A percentile compares a stretch with the other conserved stretches of the same genome.
Evolutionary conservation across 30 jellyfish, hydroid and myxozoan genomes (phyloP).

Genomic region (Clytia hemisphaerica): DNA sequence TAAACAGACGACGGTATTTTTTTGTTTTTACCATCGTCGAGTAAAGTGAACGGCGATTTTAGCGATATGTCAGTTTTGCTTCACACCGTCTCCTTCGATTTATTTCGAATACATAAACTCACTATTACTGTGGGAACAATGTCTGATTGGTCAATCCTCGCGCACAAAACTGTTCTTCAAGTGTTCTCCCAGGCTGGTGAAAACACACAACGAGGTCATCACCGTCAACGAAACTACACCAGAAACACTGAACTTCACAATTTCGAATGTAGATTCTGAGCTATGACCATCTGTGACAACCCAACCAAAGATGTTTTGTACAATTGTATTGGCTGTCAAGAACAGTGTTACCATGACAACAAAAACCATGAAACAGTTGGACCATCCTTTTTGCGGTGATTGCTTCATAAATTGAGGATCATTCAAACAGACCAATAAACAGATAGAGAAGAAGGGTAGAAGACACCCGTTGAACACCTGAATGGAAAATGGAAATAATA

Average conservation of each 20-base stretch:
- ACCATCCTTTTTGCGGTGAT: slow-evolving; percentile 2
- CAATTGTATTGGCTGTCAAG: background rate
- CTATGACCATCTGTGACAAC: background rate
- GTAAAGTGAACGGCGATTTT: too few relatives aligned
- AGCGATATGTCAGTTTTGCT: too few relatives aligned
- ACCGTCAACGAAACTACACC: background rate
- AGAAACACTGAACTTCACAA: background rate
- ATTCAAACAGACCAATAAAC: background rate
- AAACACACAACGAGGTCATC: background rate
- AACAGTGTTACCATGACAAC: background rate
- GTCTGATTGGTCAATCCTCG: too few relatives aligned
- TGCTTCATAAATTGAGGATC: background rate
- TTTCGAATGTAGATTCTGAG: background rate
- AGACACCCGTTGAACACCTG: background rate
- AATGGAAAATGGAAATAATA: background rate
- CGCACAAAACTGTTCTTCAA: background rate
- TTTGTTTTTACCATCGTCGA: too few relatives aligned
- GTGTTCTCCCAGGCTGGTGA: background rate
- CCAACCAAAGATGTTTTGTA: background rate
- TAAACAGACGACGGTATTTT: too few relatives aligned
- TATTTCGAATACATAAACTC: too few relatives aligned
- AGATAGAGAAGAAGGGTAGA: background rate
- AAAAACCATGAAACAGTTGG: background rate
- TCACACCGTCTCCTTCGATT: too few relatives aligned
- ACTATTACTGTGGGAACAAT: too few relatives aligned